Evolutionary conservation across 2,113 vertebrate genomes (phyloP).

Genomic region (Ammodytes marinus): DNA sequence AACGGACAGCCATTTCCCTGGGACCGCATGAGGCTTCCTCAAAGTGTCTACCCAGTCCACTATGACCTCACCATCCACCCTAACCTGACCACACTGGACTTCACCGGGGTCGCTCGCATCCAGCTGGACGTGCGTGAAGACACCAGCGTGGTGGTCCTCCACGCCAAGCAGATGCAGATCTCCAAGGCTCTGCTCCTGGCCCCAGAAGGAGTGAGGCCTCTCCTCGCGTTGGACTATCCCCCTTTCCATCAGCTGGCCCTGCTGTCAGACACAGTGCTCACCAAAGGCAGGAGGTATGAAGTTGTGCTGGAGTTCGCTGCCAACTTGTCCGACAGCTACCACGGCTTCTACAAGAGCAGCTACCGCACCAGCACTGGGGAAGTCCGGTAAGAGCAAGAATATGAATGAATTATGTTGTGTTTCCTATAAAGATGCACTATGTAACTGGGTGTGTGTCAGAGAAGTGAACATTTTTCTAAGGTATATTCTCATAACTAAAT

Average conservation of each 20-base stretch:
- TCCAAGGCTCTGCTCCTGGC: slow-evolving; percentile 74
- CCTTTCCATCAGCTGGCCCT: slow-evolving; percentile 88
- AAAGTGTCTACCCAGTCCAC: slow-evolving; percentile 83
- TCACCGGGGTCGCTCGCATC: slow-evolving; percentile 83
- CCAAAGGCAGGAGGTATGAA: slow-evolving; percentile 79
- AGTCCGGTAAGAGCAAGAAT: slow-evolving; percentile 84
- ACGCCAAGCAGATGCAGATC: slow-evolving; percentile 86
- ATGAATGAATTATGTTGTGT: accelerated
- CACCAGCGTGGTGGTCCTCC: slow-evolving; percentile 87
- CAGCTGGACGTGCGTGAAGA: slow-evolving; percentile 79
- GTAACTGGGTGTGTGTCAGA: neutral
- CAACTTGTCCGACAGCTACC: slow-evolving; percentile 88
- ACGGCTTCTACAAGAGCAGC: slow-evolving; percentile 93
- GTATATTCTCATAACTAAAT: too few relatives aligned
- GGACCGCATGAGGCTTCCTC: slow-evolving; percentile 88
- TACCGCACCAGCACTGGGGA: slow-evolving; percentile 89
- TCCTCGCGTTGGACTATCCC: slow-evolving; percentile 85
- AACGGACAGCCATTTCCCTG: slow-evolving; percentile 87
- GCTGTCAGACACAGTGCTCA: slow-evolving; percentile 76
- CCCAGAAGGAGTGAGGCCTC: slow-evolving; percentile 34
- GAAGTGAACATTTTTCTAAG: too few relatives aligned
- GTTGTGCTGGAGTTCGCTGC: slow-evolving; percentile 85
- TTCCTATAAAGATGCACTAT: neutral
- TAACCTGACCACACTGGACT: slow-evolving; percentile 89
- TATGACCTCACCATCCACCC: slow-evolving; percentile 91